Evolutionary conservation across 2,888 invertebrate genomes (phyloP).

Genomic region (Deilephila porcellus): DNA sequence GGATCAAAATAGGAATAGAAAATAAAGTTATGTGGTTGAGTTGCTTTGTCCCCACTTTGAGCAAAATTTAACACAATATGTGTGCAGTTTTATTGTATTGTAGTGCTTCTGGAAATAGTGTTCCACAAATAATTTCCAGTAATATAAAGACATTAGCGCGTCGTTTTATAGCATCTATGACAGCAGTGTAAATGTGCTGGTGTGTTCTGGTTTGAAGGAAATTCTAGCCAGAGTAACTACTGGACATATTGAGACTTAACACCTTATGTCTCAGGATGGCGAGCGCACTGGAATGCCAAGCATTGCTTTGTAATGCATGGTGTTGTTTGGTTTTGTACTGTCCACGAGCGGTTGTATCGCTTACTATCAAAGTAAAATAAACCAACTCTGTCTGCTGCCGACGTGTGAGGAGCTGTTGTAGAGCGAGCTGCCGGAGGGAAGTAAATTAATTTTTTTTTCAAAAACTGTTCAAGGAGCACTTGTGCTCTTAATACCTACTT

Average conservation of each 20-base stretch:
- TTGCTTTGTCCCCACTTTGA: not conserved
- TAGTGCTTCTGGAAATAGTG: not conserved
- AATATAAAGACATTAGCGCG: not conserved
- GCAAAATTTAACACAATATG: not conserved
- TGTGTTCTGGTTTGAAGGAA: too few species aligned
- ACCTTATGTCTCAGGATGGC: too few species aligned
- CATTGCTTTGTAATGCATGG: too few species aligned
- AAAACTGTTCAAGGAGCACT: not conserved
- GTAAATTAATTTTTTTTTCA: not conserved
- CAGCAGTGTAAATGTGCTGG: too few species aligned
- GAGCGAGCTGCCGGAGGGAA: too few species aligned
- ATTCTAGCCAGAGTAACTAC: too few species aligned
- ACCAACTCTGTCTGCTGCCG: too few species aligned
- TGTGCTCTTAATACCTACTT: slow-evolving; percentile 29
- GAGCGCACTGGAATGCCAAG: too few species aligned
- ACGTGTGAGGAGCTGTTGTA: too few species aligned
- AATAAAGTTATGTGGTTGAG: not conserved
- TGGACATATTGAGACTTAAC: too few species aligned
- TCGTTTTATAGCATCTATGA: not conserved
- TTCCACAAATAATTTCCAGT: slow-evolving; percentile 2
- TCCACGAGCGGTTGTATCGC: too few species aligned
- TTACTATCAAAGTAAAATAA: not conserved
- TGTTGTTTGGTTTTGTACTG: too few species aligned
- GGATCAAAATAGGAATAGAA: not conserved
- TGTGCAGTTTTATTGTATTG: not conserved